Conservation (phyloP, 2,113 vertebrate species). For the Furnarius figulus region DNA sequence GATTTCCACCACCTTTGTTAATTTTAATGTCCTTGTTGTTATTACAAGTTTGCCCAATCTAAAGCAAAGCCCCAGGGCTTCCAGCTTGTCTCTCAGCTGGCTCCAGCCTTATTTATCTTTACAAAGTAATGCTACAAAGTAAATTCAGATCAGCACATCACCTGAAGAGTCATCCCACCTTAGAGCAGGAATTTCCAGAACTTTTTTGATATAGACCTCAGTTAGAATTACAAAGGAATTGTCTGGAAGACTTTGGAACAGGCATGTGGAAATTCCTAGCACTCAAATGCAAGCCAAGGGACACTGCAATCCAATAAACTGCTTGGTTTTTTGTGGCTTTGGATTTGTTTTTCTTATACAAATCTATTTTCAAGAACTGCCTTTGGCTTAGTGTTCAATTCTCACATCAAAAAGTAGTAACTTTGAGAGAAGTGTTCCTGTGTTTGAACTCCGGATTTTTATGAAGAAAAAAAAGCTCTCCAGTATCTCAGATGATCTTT, state of each 20-base stretch:
- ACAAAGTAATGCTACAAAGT: not conserved
- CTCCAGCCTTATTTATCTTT: not conserved
- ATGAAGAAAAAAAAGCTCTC: not conserved
- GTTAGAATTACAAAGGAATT: not conserved
- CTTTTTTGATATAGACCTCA: not conserved
- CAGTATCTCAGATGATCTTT: not conserved
- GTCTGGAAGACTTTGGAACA: not conserved
- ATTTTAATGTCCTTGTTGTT: not conserved
- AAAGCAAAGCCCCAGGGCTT: slow-evolving; percentile 12
- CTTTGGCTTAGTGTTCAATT: not conserved
- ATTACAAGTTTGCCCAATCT: not conserved
- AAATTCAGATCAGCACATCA: not conserved
- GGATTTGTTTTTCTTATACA: not conserved
- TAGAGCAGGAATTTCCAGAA: slow-evolving; percentile 3
- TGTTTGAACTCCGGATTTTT: not conserved
- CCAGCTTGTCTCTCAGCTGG: not conserved
- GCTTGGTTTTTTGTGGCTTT: not conserved
- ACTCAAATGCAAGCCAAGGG: not conserved
- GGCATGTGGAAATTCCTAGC: not conserved
- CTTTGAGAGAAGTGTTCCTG: not conserved
- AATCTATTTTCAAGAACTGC: not conserved
- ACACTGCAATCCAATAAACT: not conserved
- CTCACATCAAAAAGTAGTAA: not conserved
- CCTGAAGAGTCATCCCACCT: not conserved
- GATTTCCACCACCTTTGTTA: not conserved